phyloP scores from a whole-genome alignment of 1,140 invertebrate genomes.

The Apis dorsata region DNA sequence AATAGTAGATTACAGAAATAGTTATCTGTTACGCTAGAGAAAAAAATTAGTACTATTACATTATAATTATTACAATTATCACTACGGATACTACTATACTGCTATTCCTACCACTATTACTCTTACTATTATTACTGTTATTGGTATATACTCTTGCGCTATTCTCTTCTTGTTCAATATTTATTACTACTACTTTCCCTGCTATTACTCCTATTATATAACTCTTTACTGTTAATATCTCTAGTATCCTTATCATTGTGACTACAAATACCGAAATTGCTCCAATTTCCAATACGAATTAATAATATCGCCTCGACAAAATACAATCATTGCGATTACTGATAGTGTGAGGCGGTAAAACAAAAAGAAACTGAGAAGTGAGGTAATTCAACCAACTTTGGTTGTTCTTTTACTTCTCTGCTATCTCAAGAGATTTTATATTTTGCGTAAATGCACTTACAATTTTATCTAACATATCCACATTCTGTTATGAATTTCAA shows the following conservation, averaged over 20 bases:
- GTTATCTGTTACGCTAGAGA: conserved; percentile 59
- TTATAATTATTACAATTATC: conserved; percentile 57
- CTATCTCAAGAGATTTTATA: conserved; percentile 21
- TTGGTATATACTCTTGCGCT: conserved; percentile 50
- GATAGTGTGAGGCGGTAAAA: neutral
- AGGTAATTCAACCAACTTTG: conserved; percentile 15
- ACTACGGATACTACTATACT: conserved; percentile 43
- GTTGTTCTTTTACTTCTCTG: conserved; percentile 44
- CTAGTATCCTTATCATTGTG: conserved; percentile 25
- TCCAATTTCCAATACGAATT: conserved; percentile 38
- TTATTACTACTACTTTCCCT: conserved; percentile 50
- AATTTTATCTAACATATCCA: conserved; percentile 12
- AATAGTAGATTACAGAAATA: conserved; percentile 67
- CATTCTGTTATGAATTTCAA: conserved; percentile 47
- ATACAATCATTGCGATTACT: conserved; percentile 1
- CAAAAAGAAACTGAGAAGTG: conserved; percentile 33
- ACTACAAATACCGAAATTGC: conserved; percentile 38
- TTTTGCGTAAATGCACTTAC: conserved; percentile 40
- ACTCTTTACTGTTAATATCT: conserved; percentile 37
- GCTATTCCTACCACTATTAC: conserved; percentile 52
- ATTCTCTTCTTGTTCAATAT: conserved; percentile 46
- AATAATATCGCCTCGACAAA: conserved; percentile 38
- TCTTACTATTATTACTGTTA: conserved; percentile 54
- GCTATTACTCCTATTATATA: conserved; percentile 47
- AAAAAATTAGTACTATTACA: conserved; percentile 46